A percentile compares a stretch with the other conserved stretches of the same genome.
These are phyloP conservation scores for Kryphioiulus occultus DNA, from an alignment of 2,888 invertebrate species.

Conservation along the genomic window DNA sequence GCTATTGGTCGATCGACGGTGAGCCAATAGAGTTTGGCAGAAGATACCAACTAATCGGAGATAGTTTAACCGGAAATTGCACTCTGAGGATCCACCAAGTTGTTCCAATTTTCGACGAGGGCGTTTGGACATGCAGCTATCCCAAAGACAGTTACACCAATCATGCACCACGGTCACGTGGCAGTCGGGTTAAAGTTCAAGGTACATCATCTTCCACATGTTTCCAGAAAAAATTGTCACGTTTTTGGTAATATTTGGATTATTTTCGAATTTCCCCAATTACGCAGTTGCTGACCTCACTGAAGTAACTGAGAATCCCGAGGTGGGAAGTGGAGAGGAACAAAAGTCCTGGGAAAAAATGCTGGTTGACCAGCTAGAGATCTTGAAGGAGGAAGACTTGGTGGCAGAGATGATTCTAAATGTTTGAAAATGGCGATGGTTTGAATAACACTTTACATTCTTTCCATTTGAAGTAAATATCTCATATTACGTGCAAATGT, in stretches of 20 bases:
- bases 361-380: background rate
- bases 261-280: background rate
- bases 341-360: background rate
- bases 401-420: background rate
- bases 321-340: background rate
- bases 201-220: background rate
- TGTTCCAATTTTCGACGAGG: background rate
- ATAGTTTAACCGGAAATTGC: background rate
- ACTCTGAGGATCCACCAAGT: background rate
- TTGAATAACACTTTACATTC: too few species aligned
- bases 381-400: background rate
- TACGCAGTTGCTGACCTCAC: background rate
- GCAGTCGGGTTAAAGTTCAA: background rate
- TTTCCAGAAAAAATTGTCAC: too few species aligned
- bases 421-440: too few species aligned
- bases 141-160: background rate
- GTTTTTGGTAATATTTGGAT: background rate
- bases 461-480: background rate
- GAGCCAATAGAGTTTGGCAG: constrained; percentile 2
- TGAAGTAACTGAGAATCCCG: background rate
- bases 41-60: background rate
- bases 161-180: background rate
- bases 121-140: background rate
- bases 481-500: background rate
- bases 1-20: constrained; percentile 24